phyloP scores from a whole-genome alignment of 37 sponge, comb jelly and placozoan genomes.

The Ephydatia muelleri region DNA sequence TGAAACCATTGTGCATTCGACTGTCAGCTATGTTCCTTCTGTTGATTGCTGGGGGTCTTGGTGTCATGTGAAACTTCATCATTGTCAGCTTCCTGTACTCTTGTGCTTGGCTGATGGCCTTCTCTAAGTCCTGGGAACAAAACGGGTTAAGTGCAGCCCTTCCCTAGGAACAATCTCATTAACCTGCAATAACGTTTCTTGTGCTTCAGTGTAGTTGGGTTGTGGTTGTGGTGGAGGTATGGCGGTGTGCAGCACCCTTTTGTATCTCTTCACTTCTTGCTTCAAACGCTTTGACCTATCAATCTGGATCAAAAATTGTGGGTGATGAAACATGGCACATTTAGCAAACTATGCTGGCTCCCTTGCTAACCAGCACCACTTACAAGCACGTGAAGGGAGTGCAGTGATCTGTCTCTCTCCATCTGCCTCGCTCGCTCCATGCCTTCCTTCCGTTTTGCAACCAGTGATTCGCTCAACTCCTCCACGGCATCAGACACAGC shows the following conservation, averaged over 20 bases:
- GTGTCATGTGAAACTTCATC: not conserved
- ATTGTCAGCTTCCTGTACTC: constrained; percentile 2
- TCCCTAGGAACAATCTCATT: not conserved
- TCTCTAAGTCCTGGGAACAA: constrained; percentile 29
- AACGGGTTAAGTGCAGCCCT: no score
- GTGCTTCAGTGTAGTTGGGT: not conserved
- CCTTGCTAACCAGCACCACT: not conserved
- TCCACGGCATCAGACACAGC: not conserved
- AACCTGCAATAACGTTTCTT: not conserved
- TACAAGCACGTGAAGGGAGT: not conserved
- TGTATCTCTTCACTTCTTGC: not conserved
- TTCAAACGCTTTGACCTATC: constrained; percentile 2
- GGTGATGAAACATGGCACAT: not conserved
- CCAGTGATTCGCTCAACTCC: not conserved
- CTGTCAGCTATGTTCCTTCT: not conserved
- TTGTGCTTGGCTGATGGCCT: not conserved
- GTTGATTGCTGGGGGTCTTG: not conserved
- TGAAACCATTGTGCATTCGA: no score
- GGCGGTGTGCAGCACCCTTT: not conserved
- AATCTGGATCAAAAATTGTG: no score
- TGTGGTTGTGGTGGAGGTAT: not conserved
- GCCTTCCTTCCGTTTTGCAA: constrained; percentile 7
- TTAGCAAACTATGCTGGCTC: not conserved
- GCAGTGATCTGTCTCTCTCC: not conserved
- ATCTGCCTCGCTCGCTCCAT: constrained; percentile 4